Evolutionary conservation across 2,113 vertebrate species (phyloP).

Genomic region (Periophthalmus modestus): DNA sequence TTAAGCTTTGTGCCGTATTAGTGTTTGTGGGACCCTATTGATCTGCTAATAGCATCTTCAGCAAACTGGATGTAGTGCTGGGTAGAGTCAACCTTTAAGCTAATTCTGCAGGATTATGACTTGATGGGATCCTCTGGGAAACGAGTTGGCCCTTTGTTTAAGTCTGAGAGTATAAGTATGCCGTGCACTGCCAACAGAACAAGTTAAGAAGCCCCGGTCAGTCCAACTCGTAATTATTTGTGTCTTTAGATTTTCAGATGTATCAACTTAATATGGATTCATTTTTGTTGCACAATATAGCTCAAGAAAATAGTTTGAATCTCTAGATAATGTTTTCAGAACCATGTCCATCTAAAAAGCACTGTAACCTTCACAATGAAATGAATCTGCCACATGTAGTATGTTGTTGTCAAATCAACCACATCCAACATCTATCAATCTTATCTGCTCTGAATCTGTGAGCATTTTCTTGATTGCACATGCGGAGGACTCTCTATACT

Average conservation of each 20-base stretch:
- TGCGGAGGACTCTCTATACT: not conserved
- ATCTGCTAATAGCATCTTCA: slow-evolving; percentile 51
- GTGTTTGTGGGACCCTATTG: slow-evolving; percentile 45
- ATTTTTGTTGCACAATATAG: not conserved
- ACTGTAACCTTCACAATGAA: not conserved
- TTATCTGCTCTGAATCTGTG: not conserved
- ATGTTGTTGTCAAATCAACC: not conserved
- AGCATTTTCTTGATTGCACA: not conserved
- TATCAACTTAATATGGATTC: not conserved
- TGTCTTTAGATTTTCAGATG: not conserved
- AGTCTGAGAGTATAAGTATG: slow-evolving; percentile 25
- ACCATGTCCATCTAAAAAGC: not conserved
- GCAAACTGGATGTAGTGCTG: not conserved
- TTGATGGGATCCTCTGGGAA: slow-evolving; percentile 36
- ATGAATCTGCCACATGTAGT: not conserved
- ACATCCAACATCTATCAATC: not conserved
- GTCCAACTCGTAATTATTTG: slow-evolving; percentile 14
- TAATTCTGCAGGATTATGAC: slow-evolving; percentile 35
- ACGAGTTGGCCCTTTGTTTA: slow-evolving; percentile 29
- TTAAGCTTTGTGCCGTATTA: slow-evolving; percentile 30
- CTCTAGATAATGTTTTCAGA: not conserved
- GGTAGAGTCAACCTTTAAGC: slow-evolving; percentile 16
- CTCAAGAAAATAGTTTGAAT: not conserved
- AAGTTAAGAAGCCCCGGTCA: not conserved
- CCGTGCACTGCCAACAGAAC: slow-evolving; percentile 3